A percentile compares a stretch with the other conserved stretches of the same genome.
These are phyloP conservation scores for Parauchenoglanis punctatus DNA, from an alignment of 2,797 vertebrate genomes.

Conservation along the genomic window DNA sequence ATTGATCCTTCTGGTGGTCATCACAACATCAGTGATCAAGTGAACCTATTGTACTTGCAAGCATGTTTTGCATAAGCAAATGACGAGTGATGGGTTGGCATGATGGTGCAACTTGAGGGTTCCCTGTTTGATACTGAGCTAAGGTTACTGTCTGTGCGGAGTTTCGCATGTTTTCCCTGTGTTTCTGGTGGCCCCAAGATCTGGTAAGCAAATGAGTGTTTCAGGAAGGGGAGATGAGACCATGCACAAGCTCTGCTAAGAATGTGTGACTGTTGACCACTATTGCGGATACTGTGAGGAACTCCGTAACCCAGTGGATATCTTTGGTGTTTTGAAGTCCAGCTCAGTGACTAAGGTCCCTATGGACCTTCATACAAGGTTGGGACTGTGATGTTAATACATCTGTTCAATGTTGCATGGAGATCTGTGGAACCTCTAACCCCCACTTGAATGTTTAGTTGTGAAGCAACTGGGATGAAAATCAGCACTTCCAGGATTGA, in stretches of 20 bases:
- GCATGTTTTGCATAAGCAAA: background rate
- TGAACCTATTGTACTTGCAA: background rate
- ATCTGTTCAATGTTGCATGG: background rate
- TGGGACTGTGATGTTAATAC: background rate
- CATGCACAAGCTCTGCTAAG: background rate
- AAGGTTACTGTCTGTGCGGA: background rate
- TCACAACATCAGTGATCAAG: background rate
- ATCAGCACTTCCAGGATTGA: background rate
- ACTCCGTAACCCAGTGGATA: background rate
- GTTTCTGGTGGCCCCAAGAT: background rate
- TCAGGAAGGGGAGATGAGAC: background rate
- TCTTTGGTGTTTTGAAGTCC: background rate
- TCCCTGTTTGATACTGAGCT: background rate
- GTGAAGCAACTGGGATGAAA: background rate
- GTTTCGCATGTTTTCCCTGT: background rate
- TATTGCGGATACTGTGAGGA: background rate
- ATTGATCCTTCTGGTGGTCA: background rate
- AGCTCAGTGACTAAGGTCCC: background rate
- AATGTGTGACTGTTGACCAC: background rate
- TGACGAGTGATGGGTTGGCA: background rate
- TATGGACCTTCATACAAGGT: background rate
- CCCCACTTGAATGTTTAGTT: background rate
- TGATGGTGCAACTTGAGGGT: background rate
- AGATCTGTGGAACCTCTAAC: background rate
- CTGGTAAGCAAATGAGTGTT: background rate